Evolutionary conservation across 2,888 invertebrate species (phyloP).

Genomic region (Dicranocentrus wangi): DNA sequence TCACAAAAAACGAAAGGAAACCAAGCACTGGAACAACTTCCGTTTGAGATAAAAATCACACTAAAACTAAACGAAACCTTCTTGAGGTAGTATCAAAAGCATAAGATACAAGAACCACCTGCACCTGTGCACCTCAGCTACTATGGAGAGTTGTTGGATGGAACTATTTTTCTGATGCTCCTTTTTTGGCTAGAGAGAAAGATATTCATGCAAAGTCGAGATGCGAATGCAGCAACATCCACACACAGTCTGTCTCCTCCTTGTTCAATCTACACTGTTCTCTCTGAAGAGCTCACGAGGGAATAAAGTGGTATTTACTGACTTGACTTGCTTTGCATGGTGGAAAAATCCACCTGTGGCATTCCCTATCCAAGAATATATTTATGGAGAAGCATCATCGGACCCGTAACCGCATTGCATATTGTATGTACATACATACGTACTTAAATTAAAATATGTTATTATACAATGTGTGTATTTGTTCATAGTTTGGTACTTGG

Average conservation of each 20-base stretch:
- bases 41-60: neutral
- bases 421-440: neutral
- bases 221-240: neutral
- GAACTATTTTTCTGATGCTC: neutral
- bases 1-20: neutral
- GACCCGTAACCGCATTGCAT: slow-evolving; percentile 38
- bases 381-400: slow-evolving; percentile 51
- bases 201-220: neutral
- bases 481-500: too few species aligned
- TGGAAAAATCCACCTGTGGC: slow-evolving; percentile 72
- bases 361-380: slow-evolving; percentile 60
- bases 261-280: slow-evolving; percentile 29
- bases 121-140: neutral
- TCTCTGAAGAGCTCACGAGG: slow-evolving; percentile 37
- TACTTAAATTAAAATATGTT: slow-evolving; percentile 25
- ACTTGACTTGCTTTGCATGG: neutral
- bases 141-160: neutral
- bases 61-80: too few species aligned
- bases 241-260: slow-evolving; percentile 15
- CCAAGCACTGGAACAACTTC: slow-evolving; percentile 41
- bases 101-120: neutral
- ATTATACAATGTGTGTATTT: neutral
- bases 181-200: neutral
- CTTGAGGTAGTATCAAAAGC: neutral
- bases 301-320: slow-evolving; percentile 56